A percentile compares a stretch with the other conserved stretches of the same genome.
phyloP scores from a whole-genome alignment of 2,888 invertebrate genomes.

The Norana najaformis region DNA sequence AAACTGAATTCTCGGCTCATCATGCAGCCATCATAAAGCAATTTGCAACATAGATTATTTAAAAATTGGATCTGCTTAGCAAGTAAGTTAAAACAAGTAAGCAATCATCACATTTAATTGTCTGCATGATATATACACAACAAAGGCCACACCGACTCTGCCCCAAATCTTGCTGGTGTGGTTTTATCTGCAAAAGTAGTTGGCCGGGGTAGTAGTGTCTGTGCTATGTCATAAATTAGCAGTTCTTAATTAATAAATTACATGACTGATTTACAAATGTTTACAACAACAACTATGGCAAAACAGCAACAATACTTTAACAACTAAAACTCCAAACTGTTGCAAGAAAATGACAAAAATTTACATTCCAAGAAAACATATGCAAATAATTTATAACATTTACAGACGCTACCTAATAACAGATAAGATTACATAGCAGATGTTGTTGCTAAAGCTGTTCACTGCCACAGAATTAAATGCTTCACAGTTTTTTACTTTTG shows the following conservation, averaged over 20 bases:
- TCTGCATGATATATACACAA: conserved; percentile 9
- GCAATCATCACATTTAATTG: conserved; percentile 16
- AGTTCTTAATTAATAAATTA: conserved; percentile 23
- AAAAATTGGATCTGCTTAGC: not conserved
- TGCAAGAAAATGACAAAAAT: conserved; percentile 15
- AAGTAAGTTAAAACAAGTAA: not conserved
- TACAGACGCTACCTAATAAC: not conserved
- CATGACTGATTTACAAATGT: conserved; percentile 22
- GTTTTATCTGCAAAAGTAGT: not conserved
- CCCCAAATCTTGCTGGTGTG: conserved; percentile 5
- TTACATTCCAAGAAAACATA: not conserved
- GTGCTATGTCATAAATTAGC: not conserved
- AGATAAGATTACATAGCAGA: not conserved
- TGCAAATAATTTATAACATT: conserved; percentile 5
- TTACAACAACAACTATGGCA: conserved; percentile 21
- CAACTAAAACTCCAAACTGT: not conserved
- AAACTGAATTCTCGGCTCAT: not conserved
- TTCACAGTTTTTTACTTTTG: not conserved
- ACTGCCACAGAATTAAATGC: not conserved
- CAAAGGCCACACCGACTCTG: not conserved
- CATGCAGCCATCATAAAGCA: not conserved
- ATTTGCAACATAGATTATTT: no score
- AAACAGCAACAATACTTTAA: not conserved
- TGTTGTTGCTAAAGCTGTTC: not conserved
- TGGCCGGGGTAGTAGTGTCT: not conserved